Base-by-base conservation (phyloP, 2,797 vertebrate species). In the Melanotaenia trifasciata region DNA sequence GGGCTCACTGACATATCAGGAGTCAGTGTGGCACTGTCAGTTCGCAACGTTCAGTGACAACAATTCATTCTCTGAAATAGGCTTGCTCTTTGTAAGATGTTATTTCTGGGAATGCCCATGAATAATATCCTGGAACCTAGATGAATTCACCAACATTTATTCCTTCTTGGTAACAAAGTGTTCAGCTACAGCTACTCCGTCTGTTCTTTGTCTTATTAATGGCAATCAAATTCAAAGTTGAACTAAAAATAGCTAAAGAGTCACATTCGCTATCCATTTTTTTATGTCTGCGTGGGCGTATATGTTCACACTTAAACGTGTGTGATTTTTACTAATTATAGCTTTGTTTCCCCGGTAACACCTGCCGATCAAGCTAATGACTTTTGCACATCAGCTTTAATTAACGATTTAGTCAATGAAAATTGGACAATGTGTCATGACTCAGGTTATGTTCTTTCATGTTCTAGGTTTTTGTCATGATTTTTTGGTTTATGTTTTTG, bases 281-380 rank as follows among this genome's bases (percentile, higher is more conserved):
- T 57, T 80, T 57, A 69, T 83, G 74, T 62, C 61, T 61, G 72
- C 70, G 78, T 78, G 50, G 64, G 70, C 74, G 77, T 83, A 61
- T 84, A 67, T 68, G 72, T 70, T 56, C 80, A 65, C 69, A 61
- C 36, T 72, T 40, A 26, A 66, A 50, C 59, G 47, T 54, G 35
- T 40, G 61, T 72, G 33, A 72, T 45, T 33, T 56, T 80, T 13
- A 69, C 87, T 90, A 90, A 89, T 90, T 84, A 90, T 90, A 84
- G 87, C 81, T 77, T 70, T 81, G 86, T 90, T 89, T 91, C 89
- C 89, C 20, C 90, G 86, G 89, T 86, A 91, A 92, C 89, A 85
- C 85, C 80, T 86, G 80, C 87, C 70, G 76, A 86, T 92, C 81
- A 68, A 35, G 73, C 76, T 74, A 81, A 82, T 80, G 58, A 71